These are phyloP conservation scores for Siniperca scherzeri DNA, from an alignment of 2,797 vertebrate genomes.

Conservation along the genomic window DNA sequence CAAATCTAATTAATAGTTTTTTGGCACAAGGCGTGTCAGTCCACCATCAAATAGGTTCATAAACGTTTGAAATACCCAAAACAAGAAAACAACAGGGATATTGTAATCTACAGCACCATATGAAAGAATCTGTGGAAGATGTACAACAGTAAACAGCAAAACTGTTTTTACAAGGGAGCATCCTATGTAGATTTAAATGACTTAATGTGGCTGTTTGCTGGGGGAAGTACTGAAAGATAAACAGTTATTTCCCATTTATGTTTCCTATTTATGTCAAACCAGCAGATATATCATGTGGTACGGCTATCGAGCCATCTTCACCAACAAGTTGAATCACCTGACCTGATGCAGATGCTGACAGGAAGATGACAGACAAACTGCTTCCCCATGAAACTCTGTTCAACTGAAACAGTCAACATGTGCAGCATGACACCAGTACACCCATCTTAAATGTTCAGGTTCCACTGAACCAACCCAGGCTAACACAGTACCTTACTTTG, in stretches of 20 bases:
- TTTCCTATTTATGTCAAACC: not conserved
- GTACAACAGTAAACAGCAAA: not conserved
- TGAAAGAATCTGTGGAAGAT: not conserved
- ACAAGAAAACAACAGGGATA: not conserved
- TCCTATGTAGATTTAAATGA: not conserved
- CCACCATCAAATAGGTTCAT: not conserved
- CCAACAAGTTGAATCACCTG: constrained; percentile 17
- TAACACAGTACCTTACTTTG: not conserved
- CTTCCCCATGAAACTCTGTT: constrained; percentile 50
- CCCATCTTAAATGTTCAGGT: not conserved
- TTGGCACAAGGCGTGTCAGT: not conserved
- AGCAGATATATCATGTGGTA: not conserved
- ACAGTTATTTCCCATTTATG: not conserved
- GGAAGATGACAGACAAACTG: constrained; percentile 29
- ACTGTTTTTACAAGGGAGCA: not conserved
- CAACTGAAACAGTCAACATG: not conserved
- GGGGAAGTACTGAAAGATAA: not conserved
- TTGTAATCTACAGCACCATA: not conserved
- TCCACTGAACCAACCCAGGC: not conserved
- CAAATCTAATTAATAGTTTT: not conserved
- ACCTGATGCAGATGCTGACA: constrained; percentile 18
- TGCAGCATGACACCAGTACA: too few species aligned
- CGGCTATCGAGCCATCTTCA: not conserved
- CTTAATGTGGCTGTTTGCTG: not conserved
- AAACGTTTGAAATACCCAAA: not conserved